These are phyloP conservation scores for Cacajao melanocephalus DNA, from an alignment of 2,797 vertebrate genomes.

Conservation along the genomic window DNA sequence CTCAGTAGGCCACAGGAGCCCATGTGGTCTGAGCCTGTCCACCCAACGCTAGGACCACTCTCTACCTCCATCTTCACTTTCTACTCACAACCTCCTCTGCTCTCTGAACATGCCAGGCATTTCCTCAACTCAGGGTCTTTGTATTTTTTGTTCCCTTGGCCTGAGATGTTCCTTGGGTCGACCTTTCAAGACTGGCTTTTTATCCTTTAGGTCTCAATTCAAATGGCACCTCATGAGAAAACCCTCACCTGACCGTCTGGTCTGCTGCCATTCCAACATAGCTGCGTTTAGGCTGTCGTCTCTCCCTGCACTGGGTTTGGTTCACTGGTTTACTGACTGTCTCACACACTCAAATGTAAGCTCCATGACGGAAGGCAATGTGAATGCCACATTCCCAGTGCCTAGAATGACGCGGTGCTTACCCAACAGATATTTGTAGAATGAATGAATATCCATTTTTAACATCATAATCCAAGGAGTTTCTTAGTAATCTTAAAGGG, in stretches of 20 bases:
- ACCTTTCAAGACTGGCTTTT: not conserved
- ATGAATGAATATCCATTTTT: not conserved
- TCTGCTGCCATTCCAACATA: not conserved
- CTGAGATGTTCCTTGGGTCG: not conserved
- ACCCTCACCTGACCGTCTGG: not conserved
- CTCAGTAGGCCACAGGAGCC: rapidly evolving
- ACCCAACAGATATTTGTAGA: not conserved
- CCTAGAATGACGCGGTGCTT: not conserved
- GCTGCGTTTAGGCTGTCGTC: not conserved
- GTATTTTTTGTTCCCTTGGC: not conserved
- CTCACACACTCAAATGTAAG: not conserved
- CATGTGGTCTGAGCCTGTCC: not conserved
- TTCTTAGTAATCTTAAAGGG: not conserved
- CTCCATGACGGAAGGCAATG: not conserved
- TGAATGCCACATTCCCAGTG: not conserved
- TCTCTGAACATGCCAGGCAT: not conserved
- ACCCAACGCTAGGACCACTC: not conserved
- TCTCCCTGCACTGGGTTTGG: not conserved
- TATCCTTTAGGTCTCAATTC: not conserved
- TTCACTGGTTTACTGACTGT: not conserved
- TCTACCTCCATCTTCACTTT: too few relatives aligned
- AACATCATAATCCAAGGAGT: not conserved
- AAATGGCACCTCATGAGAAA: not conserved
- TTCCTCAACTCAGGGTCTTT: not conserved
- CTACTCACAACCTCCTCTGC: not conserved